Evolutionary conservation across 2,888 invertebrate genomes (phyloP), one percentile per base, ranked within the genome.

Genomic region (Dolichopus griseipennis): DNA sequence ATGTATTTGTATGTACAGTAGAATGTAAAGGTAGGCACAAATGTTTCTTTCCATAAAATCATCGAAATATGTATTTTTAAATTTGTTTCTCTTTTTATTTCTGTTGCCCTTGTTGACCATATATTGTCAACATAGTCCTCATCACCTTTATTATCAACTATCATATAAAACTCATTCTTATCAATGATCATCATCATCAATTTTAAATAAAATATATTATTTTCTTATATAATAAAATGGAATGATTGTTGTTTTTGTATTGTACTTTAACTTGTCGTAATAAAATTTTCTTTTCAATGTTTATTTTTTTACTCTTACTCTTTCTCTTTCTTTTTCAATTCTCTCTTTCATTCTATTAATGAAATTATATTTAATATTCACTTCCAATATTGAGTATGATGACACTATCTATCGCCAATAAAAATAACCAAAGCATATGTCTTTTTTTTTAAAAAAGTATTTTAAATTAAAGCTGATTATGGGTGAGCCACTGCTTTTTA

Each of bases 381-480:
- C n/a, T n/a, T n/a, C n/a, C n/a, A 27, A 27, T 27, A 27, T 27
- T 27, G 27, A 41, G 9, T 41, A 41, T 52, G 52, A 52, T 52
- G 52, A 52, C 52, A 52, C 52, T 6, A 52, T 52, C 52, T 27
- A 52, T 52, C 52, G 6, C 2, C 37, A 37, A 52, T 52, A 52
- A n/a, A n/a, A 43, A n/a, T 52, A 18, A n/a, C 5, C 52, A 52
- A 6, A 52, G 27, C 52, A 52, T n/a, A 52, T 18, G 15, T 5
- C 18, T 52, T 52, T 52, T 52, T n/a, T n/a, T n/a, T n/a, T n/a
- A n/a, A n/a, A n/a, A n/a, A 52, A 6, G 27, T 27, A 7, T 18
- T 52, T 52, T 52, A 52, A 52, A 52, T 52, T 52, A 52, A 52
- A 52, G 52, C 52, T 52, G 52, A 52, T 52, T 52, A 52, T 52